Conservation (phyloP, 2,888 invertebrate genomes). For the Meghimatium bilineatum region DNA sequence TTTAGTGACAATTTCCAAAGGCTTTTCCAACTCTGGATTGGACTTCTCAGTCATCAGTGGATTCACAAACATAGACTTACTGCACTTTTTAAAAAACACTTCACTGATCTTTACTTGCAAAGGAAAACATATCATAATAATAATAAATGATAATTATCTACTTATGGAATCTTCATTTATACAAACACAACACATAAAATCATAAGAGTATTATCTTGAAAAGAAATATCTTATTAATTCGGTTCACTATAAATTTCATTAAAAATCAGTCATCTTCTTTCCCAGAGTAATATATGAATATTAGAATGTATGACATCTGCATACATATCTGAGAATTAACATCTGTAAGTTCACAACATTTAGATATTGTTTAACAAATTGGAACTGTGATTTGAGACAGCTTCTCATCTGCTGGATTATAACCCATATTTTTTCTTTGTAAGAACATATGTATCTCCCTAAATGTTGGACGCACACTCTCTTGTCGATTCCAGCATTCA, state of each 20-base stretch:
- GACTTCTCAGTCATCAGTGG: no score
- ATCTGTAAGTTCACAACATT: background rate
- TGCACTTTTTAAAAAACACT: no score
- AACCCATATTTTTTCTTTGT: slow-evolving; percentile 78
- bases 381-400: slow-evolving; percentile 71
- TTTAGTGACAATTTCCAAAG: no score
- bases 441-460: slow-evolving; percentile 91
- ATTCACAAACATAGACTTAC: no score
- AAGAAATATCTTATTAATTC: background rate
- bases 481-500: slow-evolving; percentile 92
- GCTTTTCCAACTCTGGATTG: no score
- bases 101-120: no score
- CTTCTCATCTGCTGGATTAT: slow-evolving; percentile 75
- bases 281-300: background rate
- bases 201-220: background rate
- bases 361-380: slow-evolving; percentile 63
- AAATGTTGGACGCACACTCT: slow-evolving; percentile 89
- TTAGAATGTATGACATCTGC: background rate
- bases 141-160: background rate
- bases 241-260: background rate
- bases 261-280: background rate
- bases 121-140: no score
- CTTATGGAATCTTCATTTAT: background rate
- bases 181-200: background rate
- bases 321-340: background rate